Conservation (phyloP, 2,113 vertebrate genomes). For the Paradoxurus hermaphroditus region DNA sequence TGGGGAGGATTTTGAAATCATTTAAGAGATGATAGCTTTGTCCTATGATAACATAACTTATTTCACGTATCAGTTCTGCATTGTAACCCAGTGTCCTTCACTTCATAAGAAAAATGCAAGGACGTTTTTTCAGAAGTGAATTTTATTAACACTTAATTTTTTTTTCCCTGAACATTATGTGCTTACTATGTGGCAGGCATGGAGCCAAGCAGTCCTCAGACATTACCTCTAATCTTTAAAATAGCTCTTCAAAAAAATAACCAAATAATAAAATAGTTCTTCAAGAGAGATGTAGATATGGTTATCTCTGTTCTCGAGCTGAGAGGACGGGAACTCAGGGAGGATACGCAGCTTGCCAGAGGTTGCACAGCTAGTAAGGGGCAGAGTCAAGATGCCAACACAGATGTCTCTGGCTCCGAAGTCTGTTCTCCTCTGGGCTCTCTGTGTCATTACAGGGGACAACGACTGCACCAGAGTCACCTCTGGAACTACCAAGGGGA, state of each 20-base stretch:
- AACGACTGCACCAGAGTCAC: not conserved
- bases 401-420: not conserved
- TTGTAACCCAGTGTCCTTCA: not conserved
- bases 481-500: not conserved
- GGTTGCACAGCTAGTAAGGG: not conserved
- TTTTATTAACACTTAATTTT: not conserved
- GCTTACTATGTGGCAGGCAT: not conserved
- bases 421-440: not conserved
- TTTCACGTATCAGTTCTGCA: not conserved
- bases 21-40: not conserved
- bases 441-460: not conserved
- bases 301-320: not conserved
- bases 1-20: constrained; percentile 3
- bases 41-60: not conserved
- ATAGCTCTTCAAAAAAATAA: not conserved
- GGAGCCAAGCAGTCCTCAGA: not conserved
- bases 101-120: not conserved
- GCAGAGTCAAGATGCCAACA: not conserved
- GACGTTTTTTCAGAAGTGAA: not conserved
- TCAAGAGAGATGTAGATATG: not conserved
- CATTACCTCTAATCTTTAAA: not conserved
- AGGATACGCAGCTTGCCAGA: not conserved
- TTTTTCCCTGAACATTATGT: not conserved
- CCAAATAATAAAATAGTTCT: not conserved
- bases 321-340: not conserved